A percentile compares a stretch with the other conserved stretches of the same genome.
Evolutionary conservation across 2,888 invertebrate genomes (phyloP).

Genomic region (Heteromurus nitidus): DNA sequence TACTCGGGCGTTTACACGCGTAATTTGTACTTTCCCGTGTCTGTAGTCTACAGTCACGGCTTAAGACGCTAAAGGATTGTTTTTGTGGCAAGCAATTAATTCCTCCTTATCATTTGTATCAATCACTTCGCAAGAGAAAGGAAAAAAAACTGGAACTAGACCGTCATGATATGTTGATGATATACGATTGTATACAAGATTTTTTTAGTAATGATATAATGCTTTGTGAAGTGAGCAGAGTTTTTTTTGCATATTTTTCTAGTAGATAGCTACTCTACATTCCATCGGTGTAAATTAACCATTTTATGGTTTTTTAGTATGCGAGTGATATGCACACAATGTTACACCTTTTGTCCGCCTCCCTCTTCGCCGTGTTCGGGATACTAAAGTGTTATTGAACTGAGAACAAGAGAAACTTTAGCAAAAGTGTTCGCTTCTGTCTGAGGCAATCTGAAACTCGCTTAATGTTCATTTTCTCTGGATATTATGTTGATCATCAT

Average conservation of each 20-base stretch:
- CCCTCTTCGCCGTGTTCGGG: constrained; percentile 9
- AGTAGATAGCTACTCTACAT: too few relatives aligned
- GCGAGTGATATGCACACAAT: neutral
- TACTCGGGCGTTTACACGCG: constrained; percentile 55
- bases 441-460: neutral
- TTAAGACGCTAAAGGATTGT: constrained; percentile 26
- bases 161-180: constrained; percentile 22
- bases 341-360: neutral
- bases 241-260: too few relatives aligned
- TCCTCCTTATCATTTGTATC: constrained; percentile 53
- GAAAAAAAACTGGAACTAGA: constrained; percentile 39
- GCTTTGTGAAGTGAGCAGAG: too few relatives aligned
- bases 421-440: neutral
- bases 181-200: neutral
- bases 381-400: constrained; percentile 22
- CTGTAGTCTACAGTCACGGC: neutral
- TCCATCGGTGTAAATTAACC: neutral
- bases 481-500: neutral
- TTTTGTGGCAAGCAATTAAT: constrained; percentile 48
- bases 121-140: neutral
- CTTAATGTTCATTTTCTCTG: neutral
- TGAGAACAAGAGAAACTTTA: neutral
- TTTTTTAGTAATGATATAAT: too few relatives aligned
- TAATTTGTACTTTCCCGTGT: constrained; percentile 56
- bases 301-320: neutral